These are phyloP conservation scores for Cyrtorhinus lividipennis DNA, from an alignment of 1,140 invertebrate species.

Conservation along the genomic window DNA sequence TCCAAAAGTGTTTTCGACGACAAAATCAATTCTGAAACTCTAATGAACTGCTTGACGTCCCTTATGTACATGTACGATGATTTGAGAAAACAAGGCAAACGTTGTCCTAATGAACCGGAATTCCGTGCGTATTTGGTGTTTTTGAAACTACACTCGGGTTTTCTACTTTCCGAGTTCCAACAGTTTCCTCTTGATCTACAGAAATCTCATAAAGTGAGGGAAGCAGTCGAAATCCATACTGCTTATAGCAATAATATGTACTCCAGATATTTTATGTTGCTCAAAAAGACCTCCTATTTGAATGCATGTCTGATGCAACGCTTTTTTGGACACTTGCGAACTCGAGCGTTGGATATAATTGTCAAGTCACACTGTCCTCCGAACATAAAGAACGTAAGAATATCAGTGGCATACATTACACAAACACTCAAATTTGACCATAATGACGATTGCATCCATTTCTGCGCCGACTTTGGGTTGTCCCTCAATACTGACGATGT, in stretches of 20 bases:
- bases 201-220: slow-evolving; percentile 56
- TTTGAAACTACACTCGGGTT: slow-evolving; percentile 80
- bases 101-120: slow-evolving; percentile 71
- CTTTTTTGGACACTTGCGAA: slow-evolving; percentile 76
- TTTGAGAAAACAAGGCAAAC: slow-evolving; percentile 44
- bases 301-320: slow-evolving; percentile 80
- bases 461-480: slow-evolving; percentile 21
- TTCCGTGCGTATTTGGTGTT: slow-evolving; percentile 87
- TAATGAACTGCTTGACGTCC: slow-evolving; percentile 91
- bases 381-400: slow-evolving; percentile 27
- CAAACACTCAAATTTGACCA: slow-evolving; percentile 24
- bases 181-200: slow-evolving; percentile 55
- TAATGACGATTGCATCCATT: slow-evolving; percentile 18
- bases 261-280: slow-evolving; percentile 75
- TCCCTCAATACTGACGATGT: slow-evolving; percentile 1
- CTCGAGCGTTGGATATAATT: slow-evolving; percentile 52
- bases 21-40: slow-evolving; percentile 93
- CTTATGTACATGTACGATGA: slow-evolving; percentile 87
- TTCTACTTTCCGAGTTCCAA: slow-evolving; percentile 73
- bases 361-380: slow-evolving; percentile 49
- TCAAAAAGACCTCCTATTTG: slow-evolving; percentile 66
- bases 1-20: slow-evolving; percentile 79
- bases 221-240: slow-evolving; percentile 67
- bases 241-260: slow-evolving; percentile 81
- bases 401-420: slow-evolving; percentile 20